Conservation (phyloP, 2,113 vertebrate genomes). For the Condylura cristata region DNA sequence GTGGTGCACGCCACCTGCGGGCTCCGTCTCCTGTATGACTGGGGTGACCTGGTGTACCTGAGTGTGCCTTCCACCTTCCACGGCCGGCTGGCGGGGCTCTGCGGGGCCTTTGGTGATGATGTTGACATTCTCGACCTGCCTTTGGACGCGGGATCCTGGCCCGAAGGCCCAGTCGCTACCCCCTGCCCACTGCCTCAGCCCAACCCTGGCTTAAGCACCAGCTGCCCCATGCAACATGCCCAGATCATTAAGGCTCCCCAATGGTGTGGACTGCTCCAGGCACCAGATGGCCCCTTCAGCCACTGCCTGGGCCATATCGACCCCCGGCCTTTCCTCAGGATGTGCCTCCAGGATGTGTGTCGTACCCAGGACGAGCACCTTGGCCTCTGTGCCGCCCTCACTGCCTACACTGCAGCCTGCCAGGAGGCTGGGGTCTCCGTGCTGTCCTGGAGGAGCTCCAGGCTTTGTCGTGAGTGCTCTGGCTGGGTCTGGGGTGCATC, state of each 20-base stretch:
- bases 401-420: constrained; percentile 83
- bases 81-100: constrained; percentile 83
- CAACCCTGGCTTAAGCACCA: background rate
- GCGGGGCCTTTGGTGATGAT: constrained; percentile 84
- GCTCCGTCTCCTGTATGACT: constrained; percentile 83
- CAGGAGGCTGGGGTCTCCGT: constrained; percentile 80
- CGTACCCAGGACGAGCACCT: constrained; percentile 55
- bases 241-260: background rate
- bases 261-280: constrained; percentile 83
- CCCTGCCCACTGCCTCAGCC: background rate
- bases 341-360: constrained; percentile 84
- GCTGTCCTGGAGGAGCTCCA: constrained; percentile 81
- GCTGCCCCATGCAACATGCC: background rate
- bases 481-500: background rate
- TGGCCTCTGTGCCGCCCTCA: constrained; percentile 82
- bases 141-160: constrained; percentile 67
- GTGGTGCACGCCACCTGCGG: constrained; percentile 82
- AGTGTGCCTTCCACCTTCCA: constrained; percentile 80
- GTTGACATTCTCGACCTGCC: constrained; percentile 40
- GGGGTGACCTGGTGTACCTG: constrained; percentile 77
- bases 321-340: constrained; percentile 73
- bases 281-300: constrained; percentile 80
- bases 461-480: constrained; percentile 84
- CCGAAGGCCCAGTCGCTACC: constrained; percentile 54
- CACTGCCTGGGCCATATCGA: constrained; percentile 80